A percentile compares a stretch with the other conserved stretches of the same genome.
Evolutionary conservation across 2,888 invertebrate genomes (phyloP).

Genomic region (Heliconius hortense): DNA sequence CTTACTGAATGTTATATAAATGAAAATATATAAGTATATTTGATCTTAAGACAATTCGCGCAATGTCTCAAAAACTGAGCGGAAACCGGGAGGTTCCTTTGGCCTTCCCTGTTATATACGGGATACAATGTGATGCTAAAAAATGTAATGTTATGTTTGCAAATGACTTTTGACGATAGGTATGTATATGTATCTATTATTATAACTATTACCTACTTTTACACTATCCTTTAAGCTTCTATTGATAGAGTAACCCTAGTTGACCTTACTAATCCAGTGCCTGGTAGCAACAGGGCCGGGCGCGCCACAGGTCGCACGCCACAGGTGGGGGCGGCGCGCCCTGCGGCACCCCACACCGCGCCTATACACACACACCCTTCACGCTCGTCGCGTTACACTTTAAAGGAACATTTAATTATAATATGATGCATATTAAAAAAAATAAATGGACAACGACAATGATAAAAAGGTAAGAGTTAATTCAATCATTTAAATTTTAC

Average conservation of each 20-base stretch:
- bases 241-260: background rate
- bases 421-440: background rate
- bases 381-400: background rate
- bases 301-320: conserved; percentile 35
- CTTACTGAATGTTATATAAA: no score
- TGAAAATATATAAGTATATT: no score
- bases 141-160: background rate
- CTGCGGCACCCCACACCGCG: background rate
- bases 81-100: background rate
- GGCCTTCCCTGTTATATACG: no score
- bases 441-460: background rate
- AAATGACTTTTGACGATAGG: background rate
- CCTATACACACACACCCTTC: conserved; percentile 7
- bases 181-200: background rate
- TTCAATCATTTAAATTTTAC: no score
- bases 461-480: background rate
- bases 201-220: background rate
- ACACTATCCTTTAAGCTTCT: background rate
- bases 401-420: background rate
- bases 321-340: conserved; percentile 38
- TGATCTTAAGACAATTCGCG: background rate
- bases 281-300: conserved; percentile 2
- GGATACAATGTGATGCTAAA: background rate
- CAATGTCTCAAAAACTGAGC: background rate
- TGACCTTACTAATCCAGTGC: background rate